Evolutionary conservation across 2,888 invertebrate species (phyloP).

Genomic region (Gryllus longicercus): DNA sequence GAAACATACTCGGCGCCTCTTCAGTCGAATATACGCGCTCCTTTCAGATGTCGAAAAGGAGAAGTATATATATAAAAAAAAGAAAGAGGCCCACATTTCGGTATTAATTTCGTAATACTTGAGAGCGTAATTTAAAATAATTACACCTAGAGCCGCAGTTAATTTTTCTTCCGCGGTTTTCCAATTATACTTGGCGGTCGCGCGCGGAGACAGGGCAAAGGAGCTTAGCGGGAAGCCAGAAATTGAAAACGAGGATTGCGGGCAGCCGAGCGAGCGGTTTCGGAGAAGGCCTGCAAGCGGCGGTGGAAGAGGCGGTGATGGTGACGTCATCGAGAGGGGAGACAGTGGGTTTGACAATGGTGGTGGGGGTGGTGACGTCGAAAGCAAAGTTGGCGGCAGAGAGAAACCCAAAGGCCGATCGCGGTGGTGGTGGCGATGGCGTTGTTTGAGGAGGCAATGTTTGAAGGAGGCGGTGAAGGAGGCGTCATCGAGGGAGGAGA

Average conservation of each 20-base stretch:
- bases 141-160: conserved; percentile 9
- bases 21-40: background rate
- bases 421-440: no score
- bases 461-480: no score
- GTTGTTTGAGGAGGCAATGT: no score
- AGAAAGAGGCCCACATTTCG: background rate
- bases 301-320: background rate
- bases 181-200: background rate
- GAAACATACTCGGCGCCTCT: background rate
- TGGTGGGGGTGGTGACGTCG: no score
- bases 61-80: background rate
- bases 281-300: background rate
- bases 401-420: no score
- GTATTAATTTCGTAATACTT: conserved; percentile 8
- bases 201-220: background rate
- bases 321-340: background rate
- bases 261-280: background rate
- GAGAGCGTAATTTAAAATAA: conserved; percentile 5
- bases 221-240: conserved; percentile 8
- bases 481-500: no score
- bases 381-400: no score
- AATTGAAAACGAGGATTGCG: conserved; percentile 17
- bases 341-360: background rate
- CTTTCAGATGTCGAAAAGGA: background rate
- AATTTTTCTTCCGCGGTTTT: conserved; percentile 17